phyloP scores from a whole-genome alignment of 2,797 vertebrate species.

The Melanotaenia parkinsoni region DNA sequence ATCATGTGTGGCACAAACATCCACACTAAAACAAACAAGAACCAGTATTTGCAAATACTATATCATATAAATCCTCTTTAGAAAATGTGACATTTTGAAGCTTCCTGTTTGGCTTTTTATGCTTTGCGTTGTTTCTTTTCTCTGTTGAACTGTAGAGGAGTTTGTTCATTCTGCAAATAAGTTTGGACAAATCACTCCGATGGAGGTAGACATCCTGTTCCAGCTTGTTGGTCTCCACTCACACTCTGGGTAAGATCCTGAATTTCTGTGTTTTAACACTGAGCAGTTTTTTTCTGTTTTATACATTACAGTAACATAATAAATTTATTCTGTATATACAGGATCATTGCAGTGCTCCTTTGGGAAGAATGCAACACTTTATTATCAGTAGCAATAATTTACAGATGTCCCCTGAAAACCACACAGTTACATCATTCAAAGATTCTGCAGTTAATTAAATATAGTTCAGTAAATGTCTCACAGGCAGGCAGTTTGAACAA shows the following conservation, averaged over 20 bases:
- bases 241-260: conserved; percentile 89
- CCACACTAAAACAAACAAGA: conserved; percentile 17
- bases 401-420: background rate
- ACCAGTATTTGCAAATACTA: conserved; percentile 70
- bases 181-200: conserved; percentile 94
- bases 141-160: conserved; percentile 85
- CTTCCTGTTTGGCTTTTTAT: conserved; percentile 10
- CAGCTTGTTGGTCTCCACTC: conserved; percentile 91
- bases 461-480: background rate
- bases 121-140: conserved; percentile 25
- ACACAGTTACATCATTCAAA: background rate
- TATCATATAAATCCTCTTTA: conserved; percentile 31
- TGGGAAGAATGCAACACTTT: background rate
- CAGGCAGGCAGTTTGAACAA: background rate
- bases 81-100: conserved; percentile 25
- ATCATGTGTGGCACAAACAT: conserved; percentile 12
- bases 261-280: background rate
- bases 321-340: background rate
- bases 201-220: conserved; percentile 95
- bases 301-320: background rate
- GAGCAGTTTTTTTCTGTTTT: background rate
- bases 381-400: background rate
- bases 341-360: background rate
- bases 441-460: background rate
- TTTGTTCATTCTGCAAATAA: conserved; percentile 90